A percentile compares a stretch with the other conserved stretches of the same genome.
phyloP scores from a whole-genome alignment of 2,888 invertebrate species.

The Cantharis rufa region DNA sequence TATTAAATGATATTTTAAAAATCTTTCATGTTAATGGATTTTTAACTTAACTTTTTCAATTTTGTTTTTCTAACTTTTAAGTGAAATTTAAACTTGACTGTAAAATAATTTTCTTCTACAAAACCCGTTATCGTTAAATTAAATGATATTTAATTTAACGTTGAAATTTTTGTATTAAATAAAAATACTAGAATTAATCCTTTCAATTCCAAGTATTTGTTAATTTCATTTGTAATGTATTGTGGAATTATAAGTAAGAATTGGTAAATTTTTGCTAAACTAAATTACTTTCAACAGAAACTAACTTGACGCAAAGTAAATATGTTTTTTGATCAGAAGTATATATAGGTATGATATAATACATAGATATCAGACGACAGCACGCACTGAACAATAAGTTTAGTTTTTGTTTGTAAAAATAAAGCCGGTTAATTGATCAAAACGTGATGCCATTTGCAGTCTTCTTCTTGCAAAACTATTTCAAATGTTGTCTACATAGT shows the following conservation, averaged over 20 bases:
- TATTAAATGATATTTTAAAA: not conserved
- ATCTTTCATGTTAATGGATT: not conserved
- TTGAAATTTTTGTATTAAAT: not conserved
- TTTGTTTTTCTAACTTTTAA: not conserved
- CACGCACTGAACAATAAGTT: not conserved
- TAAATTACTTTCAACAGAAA: no score
- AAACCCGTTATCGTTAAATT: not conserved
- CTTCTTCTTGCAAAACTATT: not conserved
- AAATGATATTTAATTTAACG: not conserved
- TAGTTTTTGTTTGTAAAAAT: no score
- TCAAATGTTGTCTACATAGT: not conserved
- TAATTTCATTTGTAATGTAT: no score
- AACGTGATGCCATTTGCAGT: not conserved
- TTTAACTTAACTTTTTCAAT: not conserved
- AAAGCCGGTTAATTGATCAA: not conserved
- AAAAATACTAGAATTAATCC: not conserved
- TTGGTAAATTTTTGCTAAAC: no score
- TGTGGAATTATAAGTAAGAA: no score
- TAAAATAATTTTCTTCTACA: not conserved
- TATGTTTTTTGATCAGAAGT: no score
- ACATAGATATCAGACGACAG: not conserved
- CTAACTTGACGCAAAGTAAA: not conserved
- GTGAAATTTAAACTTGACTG: not conserved
- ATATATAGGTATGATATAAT: no score
- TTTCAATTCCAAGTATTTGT: not conserved